Base-by-base conservation (phyloP, 2,113 vertebrate genomes). In the Geococcyx californianus region DNA sequence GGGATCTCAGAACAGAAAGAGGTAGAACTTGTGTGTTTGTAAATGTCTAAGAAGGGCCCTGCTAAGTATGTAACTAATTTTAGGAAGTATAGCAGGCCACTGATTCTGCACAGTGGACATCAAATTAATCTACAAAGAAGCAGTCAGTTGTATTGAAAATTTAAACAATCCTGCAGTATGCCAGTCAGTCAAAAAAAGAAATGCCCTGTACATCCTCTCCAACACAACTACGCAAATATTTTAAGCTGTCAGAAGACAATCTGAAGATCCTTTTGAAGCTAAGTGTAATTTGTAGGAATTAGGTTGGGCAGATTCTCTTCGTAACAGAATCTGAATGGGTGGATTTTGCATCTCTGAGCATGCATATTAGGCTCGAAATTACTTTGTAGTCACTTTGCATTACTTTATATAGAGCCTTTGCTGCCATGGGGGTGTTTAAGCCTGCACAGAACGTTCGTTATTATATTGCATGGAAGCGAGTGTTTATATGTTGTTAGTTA, bases 201-300 rank as follows among this genome's bases (percentile, higher is more conserved):
- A 69, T 76, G 52, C 24, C 24, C 26, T 34, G 13, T 83, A 54
- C 56, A 38, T 86, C 40, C 45, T 81, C 47, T 87, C n/a, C 64
- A 81, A 60, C 52, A 77, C 52, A 91, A 92, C 58, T 74, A 28
- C 2, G 10, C 69, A 74, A 75, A 72, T 74, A 88, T 67, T 93
- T 74, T 93, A 94, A 80, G 64, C 18, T 80, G 34, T 70, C 55
- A n/a, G 86, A 90, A 92, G 82, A 78, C 80, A 74, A 70, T 73
- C 62, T 83, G 82, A 93, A 84, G 87, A 91, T 90, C 64, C 36
- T 87, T 94, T 81, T 84, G 79, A 92, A 93, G 75, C 63, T 66
- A 59, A 55, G n/a, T 40, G 33, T 52, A 73, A 64, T 87, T 88
- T 90, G 23, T 58, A 49, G 85, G 80, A 93, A 83, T 89, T 88